These are phyloP conservation scores for Heliothis peltigera DNA, from an alignment of 2,888 invertebrate genomes.

Conservation along the genomic window DNA sequence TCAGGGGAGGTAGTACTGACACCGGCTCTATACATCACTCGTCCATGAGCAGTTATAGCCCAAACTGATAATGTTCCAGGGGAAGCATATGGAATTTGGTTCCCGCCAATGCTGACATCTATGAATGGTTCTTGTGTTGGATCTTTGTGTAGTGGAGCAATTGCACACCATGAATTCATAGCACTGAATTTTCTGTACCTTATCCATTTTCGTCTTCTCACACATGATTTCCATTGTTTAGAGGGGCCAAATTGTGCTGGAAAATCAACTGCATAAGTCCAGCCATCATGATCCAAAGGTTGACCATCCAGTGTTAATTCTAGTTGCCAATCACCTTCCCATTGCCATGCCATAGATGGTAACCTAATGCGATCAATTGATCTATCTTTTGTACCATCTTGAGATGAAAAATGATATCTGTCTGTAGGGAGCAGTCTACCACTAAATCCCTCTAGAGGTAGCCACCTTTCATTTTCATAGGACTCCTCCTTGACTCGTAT, in stretches of 20 bases:
- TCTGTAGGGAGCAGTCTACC: conserved; percentile 96
- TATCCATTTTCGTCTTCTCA: conserved; percentile 96
- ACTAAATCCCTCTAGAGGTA: conserved; percentile 96
- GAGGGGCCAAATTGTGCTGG: conserved; percentile 94
- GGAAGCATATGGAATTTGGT: conserved; percentile 94
- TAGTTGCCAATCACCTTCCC: conserved; percentile 98
- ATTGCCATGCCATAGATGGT: conserved; percentile 98
- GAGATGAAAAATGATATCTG: conserved; percentile 95
- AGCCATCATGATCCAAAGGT: conserved; percentile 96
- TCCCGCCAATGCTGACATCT: conserved; percentile 96
- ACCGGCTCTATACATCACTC: conserved; percentile 96
- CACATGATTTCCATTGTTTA: conserved; percentile 97
- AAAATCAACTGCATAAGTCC: conserved; percentile 98
- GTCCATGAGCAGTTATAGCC: conserved; percentile 97
- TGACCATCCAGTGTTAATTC: conserved; percentile 96
- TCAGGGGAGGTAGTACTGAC: conserved; percentile 95
- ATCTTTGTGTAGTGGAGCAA: conserved; percentile 96
- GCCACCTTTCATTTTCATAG: conserved; percentile 98
- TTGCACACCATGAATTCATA: conserved; percentile 97
- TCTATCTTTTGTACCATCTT: conserved; percentile 94
- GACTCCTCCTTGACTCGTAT: conserved; percentile 97
- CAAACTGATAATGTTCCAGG: conserved; percentile 95
- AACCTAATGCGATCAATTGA: conserved; percentile 95
- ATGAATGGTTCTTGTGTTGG: conserved; percentile 98
- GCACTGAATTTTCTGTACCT: conserved; percentile 96